phyloP scores from a whole-genome alignment of 2,888 invertebrate species.

The Actias luna region DNA sequence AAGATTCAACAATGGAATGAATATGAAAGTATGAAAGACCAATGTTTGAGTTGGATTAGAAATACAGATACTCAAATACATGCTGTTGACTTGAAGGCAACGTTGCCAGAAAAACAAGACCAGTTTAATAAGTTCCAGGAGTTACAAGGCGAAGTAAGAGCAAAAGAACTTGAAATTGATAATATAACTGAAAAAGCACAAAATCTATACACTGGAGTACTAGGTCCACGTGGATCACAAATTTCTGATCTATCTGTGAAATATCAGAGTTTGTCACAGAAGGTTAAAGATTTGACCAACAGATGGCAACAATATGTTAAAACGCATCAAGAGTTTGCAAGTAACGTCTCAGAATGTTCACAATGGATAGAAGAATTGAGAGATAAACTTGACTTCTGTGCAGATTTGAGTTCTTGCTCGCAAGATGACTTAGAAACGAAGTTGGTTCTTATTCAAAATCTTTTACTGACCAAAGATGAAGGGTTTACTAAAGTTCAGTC shows the following conservation, averaged over 20 bases:
- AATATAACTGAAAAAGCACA: constrained; percentile 95
- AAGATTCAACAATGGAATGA: constrained; percentile 96
- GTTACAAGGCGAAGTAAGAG: constrained; percentile 93
- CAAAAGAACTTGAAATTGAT: constrained; percentile 96
- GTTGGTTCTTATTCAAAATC: constrained; percentile 91
- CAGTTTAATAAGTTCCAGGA: constrained; percentile 90
- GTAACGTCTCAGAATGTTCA: constrained; percentile 88
- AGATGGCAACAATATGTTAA: constrained; percentile 96
- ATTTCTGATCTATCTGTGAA: constrained; percentile 95
- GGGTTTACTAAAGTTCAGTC: constrained; percentile 94
- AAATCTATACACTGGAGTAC: constrained; percentile 87
- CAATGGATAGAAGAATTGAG: constrained; percentile 92
- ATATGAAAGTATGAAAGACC: constrained; percentile 93
- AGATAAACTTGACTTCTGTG: constrained; percentile 93
- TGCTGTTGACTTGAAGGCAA: constrained; percentile 92
- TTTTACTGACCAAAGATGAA: constrained; percentile 95
- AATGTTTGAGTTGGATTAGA: constrained; percentile 92
- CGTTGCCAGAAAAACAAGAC: constrained; percentile 90
- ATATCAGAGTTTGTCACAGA: constrained; percentile 94
- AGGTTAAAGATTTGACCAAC: constrained; percentile 94
- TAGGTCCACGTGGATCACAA: constrained; percentile 89
- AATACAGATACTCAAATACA: constrained; percentile 94
- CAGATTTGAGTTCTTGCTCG: constrained; percentile 89
- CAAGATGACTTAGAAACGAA: constrained; percentile 94
- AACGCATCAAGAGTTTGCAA: constrained; percentile 93